phyloP scores from a whole-genome alignment of 64 coral and sea anemone species.

The Anthopleura sola region DNA sequence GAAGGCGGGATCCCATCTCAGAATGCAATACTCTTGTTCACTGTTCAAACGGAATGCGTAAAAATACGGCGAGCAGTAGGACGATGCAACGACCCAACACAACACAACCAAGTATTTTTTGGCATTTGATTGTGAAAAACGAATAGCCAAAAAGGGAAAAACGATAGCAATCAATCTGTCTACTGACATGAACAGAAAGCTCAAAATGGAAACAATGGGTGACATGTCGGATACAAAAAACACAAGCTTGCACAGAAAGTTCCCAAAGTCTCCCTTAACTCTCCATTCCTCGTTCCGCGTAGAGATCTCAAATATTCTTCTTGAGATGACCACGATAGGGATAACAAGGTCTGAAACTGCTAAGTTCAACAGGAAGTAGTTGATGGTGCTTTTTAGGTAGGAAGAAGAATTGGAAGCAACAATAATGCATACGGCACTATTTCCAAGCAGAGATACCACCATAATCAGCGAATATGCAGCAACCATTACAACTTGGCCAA shows the following conservation, averaged over 20 bases:
- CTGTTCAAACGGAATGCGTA: not conserved
- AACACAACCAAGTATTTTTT: not conserved
- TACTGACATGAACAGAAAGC: not conserved
- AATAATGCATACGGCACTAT: not conserved
- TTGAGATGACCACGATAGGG: not conserved
- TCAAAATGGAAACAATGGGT: slow-evolving; percentile 11
- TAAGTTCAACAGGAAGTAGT: not conserved
- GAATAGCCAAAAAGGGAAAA: not conserved
- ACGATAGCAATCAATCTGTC: not conserved
- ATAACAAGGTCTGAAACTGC: not conserved
- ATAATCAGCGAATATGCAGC: not conserved
- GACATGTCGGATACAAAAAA: slow-evolving; percentile 21
- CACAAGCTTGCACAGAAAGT: not conserved
- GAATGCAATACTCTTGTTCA: not conserved
- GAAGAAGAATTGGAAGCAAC: not conserved
- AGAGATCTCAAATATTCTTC: not conserved
- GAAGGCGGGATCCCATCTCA: slow-evolving; percentile 9
- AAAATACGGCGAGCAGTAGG: slow-evolving; percentile 1
- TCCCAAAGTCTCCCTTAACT: not conserved
- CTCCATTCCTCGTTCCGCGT: not conserved
- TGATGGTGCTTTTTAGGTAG: not conserved
- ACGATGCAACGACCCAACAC: not conserved
- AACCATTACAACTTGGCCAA: not conserved
- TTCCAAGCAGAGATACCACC: not conserved
- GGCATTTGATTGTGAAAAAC: not conserved